A percentile compares a stretch with the other conserved stretches of the same genome.
Evolutionary conservation across 2,797 vertebrate species (phyloP).

Genomic region (Oreonectes daqikongensis): DNA sequence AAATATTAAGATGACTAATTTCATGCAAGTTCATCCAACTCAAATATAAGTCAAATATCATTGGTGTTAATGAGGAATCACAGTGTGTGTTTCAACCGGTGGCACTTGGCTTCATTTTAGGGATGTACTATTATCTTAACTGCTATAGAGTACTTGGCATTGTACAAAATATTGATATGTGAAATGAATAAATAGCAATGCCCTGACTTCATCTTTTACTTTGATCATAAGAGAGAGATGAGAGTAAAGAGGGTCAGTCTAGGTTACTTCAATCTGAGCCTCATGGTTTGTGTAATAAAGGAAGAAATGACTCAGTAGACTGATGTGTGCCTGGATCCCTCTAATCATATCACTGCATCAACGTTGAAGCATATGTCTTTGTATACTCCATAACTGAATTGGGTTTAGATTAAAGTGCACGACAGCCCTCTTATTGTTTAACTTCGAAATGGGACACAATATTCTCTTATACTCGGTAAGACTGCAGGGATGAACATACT

Average conservation of each 20-base stretch:
- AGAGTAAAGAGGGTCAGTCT: neutral
- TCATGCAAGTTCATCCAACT: too few relatives aligned
- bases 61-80: too few relatives aligned
- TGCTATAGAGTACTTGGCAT: neutral
- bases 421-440: constrained; percentile 63
- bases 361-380: constrained; percentile 69
- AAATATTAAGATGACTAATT: too few relatives aligned
- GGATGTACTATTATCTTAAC: neutral
- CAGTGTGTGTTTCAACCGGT: too few relatives aligned
- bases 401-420: constrained; percentile 69
- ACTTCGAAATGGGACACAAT: constrained; percentile 35
- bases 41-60: too few relatives aligned
- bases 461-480: neutral
- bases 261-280: constrained; percentile 18
- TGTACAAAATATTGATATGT: neutral
- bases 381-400: constrained; percentile 77
- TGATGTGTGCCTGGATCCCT: constrained; percentile 61
- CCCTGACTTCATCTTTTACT: neutral
- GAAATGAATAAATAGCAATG: neutral
- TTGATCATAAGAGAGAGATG: constrained; percentile 1
- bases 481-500: constrained; percentile 1
- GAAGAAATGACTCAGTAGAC: constrained; percentile 68
- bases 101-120: too few relatives aligned
- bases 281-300: constrained; percentile 58
- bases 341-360: constrained; percentile 77